Percentiles rank a stretch among this genome's conserved stretches.
phyloP scores from a whole-genome alignment of 2,113 vertebrate species.

The Cercopithecus mona region DNA sequence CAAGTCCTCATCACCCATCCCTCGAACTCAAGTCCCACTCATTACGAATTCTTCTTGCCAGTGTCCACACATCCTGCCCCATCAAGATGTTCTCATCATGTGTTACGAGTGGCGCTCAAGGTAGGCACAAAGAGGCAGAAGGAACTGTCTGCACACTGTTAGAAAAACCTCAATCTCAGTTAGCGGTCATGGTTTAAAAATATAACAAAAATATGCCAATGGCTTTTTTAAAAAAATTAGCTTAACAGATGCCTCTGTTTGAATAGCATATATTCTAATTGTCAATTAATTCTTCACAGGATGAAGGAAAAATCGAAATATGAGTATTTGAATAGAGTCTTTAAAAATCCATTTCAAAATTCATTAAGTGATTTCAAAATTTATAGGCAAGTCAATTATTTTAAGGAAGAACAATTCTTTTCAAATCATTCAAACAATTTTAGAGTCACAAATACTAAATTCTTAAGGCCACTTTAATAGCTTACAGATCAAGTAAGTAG shows the following conservation, averaged over 20 bases:
- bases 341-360: neutral
- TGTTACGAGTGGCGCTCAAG: constrained; percentile 88
- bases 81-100: constrained; percentile 90
- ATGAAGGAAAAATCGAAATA: neutral
- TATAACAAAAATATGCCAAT: neutral
- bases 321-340: neutral
- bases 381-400: neutral
- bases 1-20: constrained; percentile 85
- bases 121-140: constrained; percentile 65
- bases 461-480: neutral
- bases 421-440: neutral
- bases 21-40: constrained; percentile 86
- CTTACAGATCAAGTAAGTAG: neutral
- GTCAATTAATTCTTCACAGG: neutral
- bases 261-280: neutral
- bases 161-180: neutral
- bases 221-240: neutral
- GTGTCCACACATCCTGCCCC: constrained; percentile 87
- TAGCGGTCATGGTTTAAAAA: neutral
- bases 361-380: neutral
- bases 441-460: neutral
- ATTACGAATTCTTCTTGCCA: constrained; percentile 90
- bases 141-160: neutral
- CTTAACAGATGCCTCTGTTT: neutral
- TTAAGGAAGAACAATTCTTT: neutral